Conservation (phyloP, 2,797 vertebrate species). For the Bryconaethiops microstoma region DNA sequence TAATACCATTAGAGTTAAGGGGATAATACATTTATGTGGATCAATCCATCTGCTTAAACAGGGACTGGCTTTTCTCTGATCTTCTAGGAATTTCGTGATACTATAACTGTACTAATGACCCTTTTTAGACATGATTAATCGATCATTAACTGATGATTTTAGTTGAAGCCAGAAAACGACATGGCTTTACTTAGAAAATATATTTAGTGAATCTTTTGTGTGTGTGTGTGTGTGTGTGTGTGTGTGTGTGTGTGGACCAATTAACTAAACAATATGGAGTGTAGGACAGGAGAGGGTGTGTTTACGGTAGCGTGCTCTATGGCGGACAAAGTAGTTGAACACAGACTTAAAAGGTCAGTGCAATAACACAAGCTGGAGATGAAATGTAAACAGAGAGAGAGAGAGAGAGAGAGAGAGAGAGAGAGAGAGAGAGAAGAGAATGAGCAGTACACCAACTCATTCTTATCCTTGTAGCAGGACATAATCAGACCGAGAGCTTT, state of each 20-base stretch:
- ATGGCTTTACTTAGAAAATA: conserved; percentile 3
- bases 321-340: conserved; percentile 49
- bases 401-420: conserved; percentile 43
- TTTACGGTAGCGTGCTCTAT: conserved; percentile 41
- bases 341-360: conserved; percentile 61
- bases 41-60: background rate
- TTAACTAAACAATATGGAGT: conserved; percentile 29
- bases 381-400: conserved; percentile 58
- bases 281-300: conserved; percentile 13
- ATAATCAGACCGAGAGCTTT: conserved; percentile 29
- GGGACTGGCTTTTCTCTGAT: background rate
- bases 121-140: background rate
- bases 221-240: background rate
- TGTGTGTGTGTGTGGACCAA: background rate
- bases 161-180: background rate
- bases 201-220: conserved; percentile 6
- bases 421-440: conserved; percentile 35
- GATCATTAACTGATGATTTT: background rate
- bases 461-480: conserved; percentile 44
- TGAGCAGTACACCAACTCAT: conserved; percentile 31
- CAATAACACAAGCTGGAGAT: conserved; percentile 52
- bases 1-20: too few relatives aligned
- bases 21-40: background rate
- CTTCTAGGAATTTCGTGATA: too few relatives aligned
- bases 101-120: background rate